phyloP scores from a whole-genome alignment of 2,888 invertebrate species.

The Agrotis ipsilon region DNA sequence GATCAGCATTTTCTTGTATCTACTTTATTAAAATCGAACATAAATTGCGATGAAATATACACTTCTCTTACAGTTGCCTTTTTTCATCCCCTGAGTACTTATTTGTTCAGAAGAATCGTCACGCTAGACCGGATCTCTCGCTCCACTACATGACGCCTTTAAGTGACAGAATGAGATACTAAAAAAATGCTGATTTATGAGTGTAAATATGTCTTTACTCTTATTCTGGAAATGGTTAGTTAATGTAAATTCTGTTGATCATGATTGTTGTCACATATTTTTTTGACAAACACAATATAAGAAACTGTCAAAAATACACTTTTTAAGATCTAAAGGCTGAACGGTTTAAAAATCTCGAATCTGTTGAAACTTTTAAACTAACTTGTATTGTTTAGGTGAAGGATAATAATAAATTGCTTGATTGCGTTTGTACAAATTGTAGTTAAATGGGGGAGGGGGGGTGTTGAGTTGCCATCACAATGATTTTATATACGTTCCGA shows the following conservation, averaged over 20 bases:
- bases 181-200: too few species aligned
- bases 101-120: too few species aligned
- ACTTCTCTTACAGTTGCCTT: too few species aligned
- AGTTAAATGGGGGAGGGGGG: conserved; percentile 52
- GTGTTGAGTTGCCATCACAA: conserved; percentile 61
- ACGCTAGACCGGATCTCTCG: too few species aligned
- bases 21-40: too few species aligned
- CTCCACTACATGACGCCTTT: too few species aligned
- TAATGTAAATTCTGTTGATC: conserved; percentile 53
- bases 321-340: conserved; percentile 60
- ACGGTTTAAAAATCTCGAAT: conserved; percentile 65
- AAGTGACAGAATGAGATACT: too few species aligned
- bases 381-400: conserved; percentile 64
- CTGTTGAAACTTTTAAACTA: conserved; percentile 56
- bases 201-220: too few species aligned
- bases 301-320: conserved; percentile 33
- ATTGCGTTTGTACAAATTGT: conserved; percentile 64
- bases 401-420: conserved; percentile 60
- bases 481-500: conserved; percentile 55
- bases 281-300: conserved; percentile 23
- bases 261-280: conserved; percentile 43
- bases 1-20: too few species aligned
- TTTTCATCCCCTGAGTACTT: too few species aligned
- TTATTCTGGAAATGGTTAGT: conserved; percentile 40
- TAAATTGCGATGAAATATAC: too few species aligned